These are phyloP conservation scores for Heliconius aoede DNA, from an alignment of 2,888 invertebrate genomes.

Conservation along the genomic window DNA sequence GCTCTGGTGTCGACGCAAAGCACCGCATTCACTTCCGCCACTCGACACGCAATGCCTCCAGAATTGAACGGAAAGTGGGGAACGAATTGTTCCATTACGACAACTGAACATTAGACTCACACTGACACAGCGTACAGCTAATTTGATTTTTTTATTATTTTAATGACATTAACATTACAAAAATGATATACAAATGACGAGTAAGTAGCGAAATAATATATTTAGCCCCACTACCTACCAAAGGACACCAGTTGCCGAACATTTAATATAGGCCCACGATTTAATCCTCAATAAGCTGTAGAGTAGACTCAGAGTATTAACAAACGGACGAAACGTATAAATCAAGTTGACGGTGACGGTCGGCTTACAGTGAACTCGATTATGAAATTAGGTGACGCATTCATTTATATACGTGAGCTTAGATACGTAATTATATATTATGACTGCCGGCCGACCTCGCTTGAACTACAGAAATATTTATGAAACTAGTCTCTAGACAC, in stretches of 20 bases:
- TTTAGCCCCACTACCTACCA: not conserved
- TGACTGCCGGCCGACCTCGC: too few relatives aligned
- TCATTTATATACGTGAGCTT: not conserved
- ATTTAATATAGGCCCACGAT: conserved; percentile 34
- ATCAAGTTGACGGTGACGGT: conserved; percentile 31
- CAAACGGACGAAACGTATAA: conserved; percentile 33
- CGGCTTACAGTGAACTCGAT: conserved; percentile 23
- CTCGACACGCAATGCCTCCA: too few relatives aligned
- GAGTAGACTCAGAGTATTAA: conserved; percentile 38
- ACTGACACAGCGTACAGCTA: too few relatives aligned
- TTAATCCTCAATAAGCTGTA: conserved; percentile 39
- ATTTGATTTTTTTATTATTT: too few relatives aligned
- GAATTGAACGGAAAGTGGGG: too few relatives aligned
- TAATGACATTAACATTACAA: not conserved
- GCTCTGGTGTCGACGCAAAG: too few relatives aligned
- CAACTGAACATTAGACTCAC: too few relatives aligned
- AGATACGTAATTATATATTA: not conserved
- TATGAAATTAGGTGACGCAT: conserved; percentile 21
- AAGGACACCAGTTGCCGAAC: conserved; percentile 29
- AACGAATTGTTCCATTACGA: too few relatives aligned
- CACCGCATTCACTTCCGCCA: too few relatives aligned
- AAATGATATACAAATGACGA: not conserved
- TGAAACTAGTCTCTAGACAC: too few relatives aligned
- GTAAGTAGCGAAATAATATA: not conserved
- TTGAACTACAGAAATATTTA: too few relatives aligned